These are phyloP conservation scores for Choloepus didactylus DNA, from an alignment of 2,797 vertebrate genomes.

Conservation along the genomic window DNA sequence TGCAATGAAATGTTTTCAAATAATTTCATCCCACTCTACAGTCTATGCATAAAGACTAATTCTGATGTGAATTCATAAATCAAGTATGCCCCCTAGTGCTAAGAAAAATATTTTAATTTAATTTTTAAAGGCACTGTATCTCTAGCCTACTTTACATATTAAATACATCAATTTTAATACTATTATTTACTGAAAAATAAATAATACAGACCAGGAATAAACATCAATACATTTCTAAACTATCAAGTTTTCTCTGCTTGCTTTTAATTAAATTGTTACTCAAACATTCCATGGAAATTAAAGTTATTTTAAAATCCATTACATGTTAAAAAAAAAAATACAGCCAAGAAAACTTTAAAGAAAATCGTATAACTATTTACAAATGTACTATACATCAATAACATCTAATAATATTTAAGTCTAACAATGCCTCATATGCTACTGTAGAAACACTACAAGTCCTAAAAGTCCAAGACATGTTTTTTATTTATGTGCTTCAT, in stretches of 20 bases:
- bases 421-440: not conserved
- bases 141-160: not conserved
- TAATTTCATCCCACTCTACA: conserved; percentile 56
- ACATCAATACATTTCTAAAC: not conserved
- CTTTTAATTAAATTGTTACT: conserved; percentile 53
- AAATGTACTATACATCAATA: conserved; percentile 12
- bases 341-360: not conserved
- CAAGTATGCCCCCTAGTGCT: conserved; percentile 88
- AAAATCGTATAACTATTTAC: not conserved
- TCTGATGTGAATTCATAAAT: conserved; percentile 61
- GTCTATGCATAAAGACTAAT: not conserved
- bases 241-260: conserved; percentile 46
- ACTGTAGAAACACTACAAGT: not conserved
- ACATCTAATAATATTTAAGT: not conserved
- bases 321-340: not conserved
- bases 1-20: conserved; percentile 55
- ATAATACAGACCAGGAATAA: not conserved
- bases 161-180: conserved; percentile 21
- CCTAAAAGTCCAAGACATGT: not conserved
- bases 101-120: conserved; percentile 63
- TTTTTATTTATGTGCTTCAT: not conserved
- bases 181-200: conserved; percentile 54
- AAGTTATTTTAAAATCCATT: not conserved
- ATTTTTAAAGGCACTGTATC: not conserved
- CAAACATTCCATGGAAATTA: conserved; percentile 51